Evolutionary conservation across 2,888 invertebrate genomes (phyloP), one percentile per base, ranked within the genome.

Genomic region (Heliconius aoede): DNA sequence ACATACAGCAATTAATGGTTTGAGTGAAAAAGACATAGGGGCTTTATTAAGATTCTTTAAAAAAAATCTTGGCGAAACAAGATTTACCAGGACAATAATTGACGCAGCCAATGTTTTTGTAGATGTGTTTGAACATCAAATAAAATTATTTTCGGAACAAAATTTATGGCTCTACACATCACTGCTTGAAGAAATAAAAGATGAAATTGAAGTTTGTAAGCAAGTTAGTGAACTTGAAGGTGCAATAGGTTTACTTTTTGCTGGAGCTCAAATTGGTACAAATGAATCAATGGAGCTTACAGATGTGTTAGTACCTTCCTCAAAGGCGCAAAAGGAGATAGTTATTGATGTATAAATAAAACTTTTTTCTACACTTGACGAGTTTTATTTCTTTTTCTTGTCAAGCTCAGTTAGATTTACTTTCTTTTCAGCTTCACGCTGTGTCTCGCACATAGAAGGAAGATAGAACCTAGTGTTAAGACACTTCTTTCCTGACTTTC

Each of bases 31-130:
- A 80, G 95, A 96, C 1, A 90, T 98, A 40, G 91, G 94, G 9
- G 90, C 91, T 76, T 93, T 99, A 76, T 89, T 99, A 13, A 95
- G 95, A 79, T 99, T 98, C 89, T 92, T 98, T n/a, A 95, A 95
- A 81, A 95, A 95, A 78, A 94, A 96, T 86, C 95, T 98, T 72
- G 96, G 97, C 55, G 97, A 97, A 85, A 94, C 96, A 73, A 95
- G 97, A 80, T 98, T 97, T 89, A 96, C 97, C 78, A 95, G 96
- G 77, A 95, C 97, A 13, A 88, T 99, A 0, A 94, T 97, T 73
- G 97, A 97, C 90, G 97, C 97, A 21, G 94, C 96, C 3, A 96
- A 96, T 89, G 95, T 96, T 28, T 95, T 98, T 78, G 88, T 98
- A 79, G 97, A 97, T 91, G 95, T 97, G 1, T 97, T 96, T 87